Evolutionary conservation across 2,797 vertebrate species (phyloP), one percentile per base, ranked within the genome.

Genomic region (Balearica regulorum): DNA sequence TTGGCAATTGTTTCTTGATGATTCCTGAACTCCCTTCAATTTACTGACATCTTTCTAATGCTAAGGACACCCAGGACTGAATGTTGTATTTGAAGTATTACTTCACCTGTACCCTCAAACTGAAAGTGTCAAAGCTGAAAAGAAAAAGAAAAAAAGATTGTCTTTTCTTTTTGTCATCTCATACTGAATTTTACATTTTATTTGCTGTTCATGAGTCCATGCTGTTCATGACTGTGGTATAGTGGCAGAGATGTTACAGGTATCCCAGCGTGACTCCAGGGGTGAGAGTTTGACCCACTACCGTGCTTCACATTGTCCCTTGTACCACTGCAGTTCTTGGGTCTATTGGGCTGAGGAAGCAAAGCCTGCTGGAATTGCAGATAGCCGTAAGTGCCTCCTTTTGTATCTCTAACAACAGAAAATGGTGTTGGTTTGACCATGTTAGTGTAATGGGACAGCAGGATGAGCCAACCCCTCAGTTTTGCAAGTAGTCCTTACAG

Each of bases 41-140:
- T 92, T 85, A 72, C 22, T 76, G 73, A n/a, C 13, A 9, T 71
- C 37, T 84, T 93, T 84, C 44, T 88, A 53, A 68, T 60, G 61
- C 71, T 86, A 17, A 57, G 53, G 13, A 44, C 26, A n/a, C 4
- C 24, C 31, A 77, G 31, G 33, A 55, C 13, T 39, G 29, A 49
- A 37, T 65, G 28, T 13, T 70, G 35, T 75, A 8, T 68, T 84
- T 58, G 35, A 76, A 78, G 48, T 41, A 8, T 48, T 37, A 37
- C 35, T 37, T 39, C 39, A 9, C 15, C 31, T 58, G 11, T 76
- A 18, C 21, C 26, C 18, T 91, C 22, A 44, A 24, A 90, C 46
- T 79, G 62, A 57, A 83, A 46, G 14, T 73, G 16, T 65, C 20
- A 2, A 35, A 41, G 11, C 17, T 60, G 61, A 57, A 87, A 68